A percentile compares a stretch with the other conserved stretches of the same genome.
Conservation (phyloP, 1,140 invertebrate species). For the Atta texana region DNA sequence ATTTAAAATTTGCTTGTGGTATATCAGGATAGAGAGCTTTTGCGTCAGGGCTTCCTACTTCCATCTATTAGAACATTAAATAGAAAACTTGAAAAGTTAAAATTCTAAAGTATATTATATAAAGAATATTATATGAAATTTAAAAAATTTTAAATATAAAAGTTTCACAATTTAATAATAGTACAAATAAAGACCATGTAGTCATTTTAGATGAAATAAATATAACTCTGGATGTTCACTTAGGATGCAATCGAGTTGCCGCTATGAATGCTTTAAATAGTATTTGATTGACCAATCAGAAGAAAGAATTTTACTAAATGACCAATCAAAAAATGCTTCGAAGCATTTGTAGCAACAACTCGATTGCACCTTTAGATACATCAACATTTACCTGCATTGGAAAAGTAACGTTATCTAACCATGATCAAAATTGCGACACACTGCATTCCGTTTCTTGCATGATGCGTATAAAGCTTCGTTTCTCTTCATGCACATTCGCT, state of each 20-base stretch:
- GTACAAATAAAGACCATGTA: neutral
- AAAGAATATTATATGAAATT: neutral
- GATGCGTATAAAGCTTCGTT: no score
- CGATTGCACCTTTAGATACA: neutral
- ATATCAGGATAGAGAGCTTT: neutral
- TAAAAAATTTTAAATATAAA: neutral
- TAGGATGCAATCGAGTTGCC: no score
- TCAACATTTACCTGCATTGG: neutral
- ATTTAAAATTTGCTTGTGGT: conserved; percentile 2
- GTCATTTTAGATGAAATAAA: neutral
- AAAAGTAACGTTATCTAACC: neutral
- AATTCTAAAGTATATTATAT: neutral
- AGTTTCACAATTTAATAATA: neutral
- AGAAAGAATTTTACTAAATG: no score
- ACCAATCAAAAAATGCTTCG: no score
- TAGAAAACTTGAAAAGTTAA: neutral
- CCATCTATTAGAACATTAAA: neutral
- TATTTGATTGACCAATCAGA: no score
- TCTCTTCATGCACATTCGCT: no score
- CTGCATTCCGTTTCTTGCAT: no score
- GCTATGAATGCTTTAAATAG: no score
- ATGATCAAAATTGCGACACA: neutral
- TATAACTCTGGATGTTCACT: neutral
- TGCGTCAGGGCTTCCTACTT: neutral
- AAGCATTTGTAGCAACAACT: no score